These are phyloP conservation scores for Porites rus DNA, from an alignment of 92 coral and sea anemone species.

Conservation along the genomic window DNA sequence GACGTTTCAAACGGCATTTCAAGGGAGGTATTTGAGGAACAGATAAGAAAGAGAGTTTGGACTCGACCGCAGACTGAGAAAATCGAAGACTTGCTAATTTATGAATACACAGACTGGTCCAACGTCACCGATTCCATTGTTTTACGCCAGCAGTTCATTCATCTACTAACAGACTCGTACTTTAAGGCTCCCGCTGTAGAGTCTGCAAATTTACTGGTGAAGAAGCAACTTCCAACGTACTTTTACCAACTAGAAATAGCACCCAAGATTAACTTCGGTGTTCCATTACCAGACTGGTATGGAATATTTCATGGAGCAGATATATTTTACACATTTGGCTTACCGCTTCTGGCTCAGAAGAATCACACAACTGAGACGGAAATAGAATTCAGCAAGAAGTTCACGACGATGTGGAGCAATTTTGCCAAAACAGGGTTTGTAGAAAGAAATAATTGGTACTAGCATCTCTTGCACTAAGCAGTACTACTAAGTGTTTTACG, in stretches of 20 bases:
- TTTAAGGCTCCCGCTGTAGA: slow-evolving; percentile 69
- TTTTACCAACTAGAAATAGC: slow-evolving; percentile 62
- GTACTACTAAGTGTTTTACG: no score
- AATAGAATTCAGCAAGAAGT: slow-evolving; percentile 40
- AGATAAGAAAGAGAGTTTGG: slow-evolving; percentile 52
- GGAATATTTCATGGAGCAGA: slow-evolving; percentile 61
- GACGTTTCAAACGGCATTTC: slow-evolving; percentile 53
- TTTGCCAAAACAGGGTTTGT: slow-evolving; percentile 67
- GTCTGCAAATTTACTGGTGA: slow-evolving; percentile 62
- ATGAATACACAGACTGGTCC: slow-evolving; percentile 70
- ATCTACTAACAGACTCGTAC: slow-evolving; percentile 60
- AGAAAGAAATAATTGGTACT: background rate
- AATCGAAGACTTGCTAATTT: slow-evolving; percentile 44
- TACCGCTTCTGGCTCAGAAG: slow-evolving; percentile 10
- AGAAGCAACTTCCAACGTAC: slow-evolving; percentile 54
- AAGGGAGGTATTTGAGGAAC: slow-evolving; percentile 24
- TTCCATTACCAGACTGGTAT: slow-evolving; percentile 33
- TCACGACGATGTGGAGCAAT: slow-evolving; percentile 59
- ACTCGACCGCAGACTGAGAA: slow-evolving; percentile 46
- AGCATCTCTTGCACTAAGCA: no score
- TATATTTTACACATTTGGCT: slow-evolving; percentile 37
- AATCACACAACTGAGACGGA: slow-evolving; percentile 4
- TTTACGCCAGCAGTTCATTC: slow-evolving; percentile 52
- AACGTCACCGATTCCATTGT: slow-evolving; percentile 51
- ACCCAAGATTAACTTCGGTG: background rate